Conservation (phyloP, 2,888 invertebrate genomes). For the Carterocephalus palaemon region DNA sequence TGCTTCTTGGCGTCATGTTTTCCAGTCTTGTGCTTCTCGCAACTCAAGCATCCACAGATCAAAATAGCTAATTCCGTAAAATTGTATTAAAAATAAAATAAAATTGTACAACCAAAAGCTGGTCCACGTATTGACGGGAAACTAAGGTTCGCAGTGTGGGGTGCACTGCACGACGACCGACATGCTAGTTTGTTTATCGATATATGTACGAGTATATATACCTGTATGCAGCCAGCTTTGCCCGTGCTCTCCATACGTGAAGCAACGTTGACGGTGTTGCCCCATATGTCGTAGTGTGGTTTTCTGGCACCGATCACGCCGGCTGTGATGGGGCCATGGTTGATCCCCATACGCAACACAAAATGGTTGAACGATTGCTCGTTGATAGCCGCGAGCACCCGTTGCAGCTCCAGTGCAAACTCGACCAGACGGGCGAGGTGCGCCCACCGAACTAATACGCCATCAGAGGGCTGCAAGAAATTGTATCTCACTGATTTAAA, state of each 20-base stretch:
- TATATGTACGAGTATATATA: too few species aligned
- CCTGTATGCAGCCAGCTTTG: slow-evolving; percentile 96
- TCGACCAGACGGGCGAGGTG: slow-evolving; percentile 92
- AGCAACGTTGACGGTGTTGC: slow-evolving; percentile 97
- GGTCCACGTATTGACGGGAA: too few species aligned
- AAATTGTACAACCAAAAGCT: too few species aligned
- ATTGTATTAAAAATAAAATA: too few species aligned
- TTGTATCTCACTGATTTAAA: too few species aligned
- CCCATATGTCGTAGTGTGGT: slow-evolving; percentile 98
- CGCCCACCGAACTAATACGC: slow-evolving; percentile 87
- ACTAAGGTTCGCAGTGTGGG: too few species aligned
- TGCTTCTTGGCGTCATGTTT: too few species aligned
- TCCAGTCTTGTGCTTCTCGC: too few species aligned
- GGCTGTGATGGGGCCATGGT: slow-evolving; percentile 96
- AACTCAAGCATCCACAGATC: too few species aligned
- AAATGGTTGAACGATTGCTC: slow-evolving; percentile 98
- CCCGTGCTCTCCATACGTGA: slow-evolving; percentile 99
- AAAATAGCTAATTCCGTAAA: too few species aligned
- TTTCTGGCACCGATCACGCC: slow-evolving; percentile 97
- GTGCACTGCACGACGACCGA: too few species aligned
- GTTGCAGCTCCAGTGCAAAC: slow-evolving; percentile 93
- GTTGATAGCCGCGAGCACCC: slow-evolving; percentile 93
- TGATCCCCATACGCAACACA: slow-evolving; percentile 94
- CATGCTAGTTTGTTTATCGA: too few species aligned
- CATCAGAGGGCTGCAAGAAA: slow-evolving; percentile 82